These are phyloP conservation scores for Boloria selene DNA, from an alignment of 2,888 invertebrate genomes.

Conservation along the genomic window DNA sequence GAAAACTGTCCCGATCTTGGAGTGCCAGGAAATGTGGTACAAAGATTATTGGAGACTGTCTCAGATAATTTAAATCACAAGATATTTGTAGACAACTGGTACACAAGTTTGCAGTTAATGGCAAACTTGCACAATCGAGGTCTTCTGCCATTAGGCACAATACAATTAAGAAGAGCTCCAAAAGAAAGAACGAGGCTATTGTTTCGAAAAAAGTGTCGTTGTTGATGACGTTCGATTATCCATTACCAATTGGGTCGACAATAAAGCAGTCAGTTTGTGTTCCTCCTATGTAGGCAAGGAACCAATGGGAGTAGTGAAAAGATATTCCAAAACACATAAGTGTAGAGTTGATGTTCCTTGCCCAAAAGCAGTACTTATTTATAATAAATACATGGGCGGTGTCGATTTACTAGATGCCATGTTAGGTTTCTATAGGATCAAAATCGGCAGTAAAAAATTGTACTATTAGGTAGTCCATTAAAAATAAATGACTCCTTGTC, in stretches of 20 bases:
- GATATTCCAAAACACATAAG: slow-evolving; percentile 38
- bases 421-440: too few relatives aligned
- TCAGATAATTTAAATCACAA: slow-evolving; percentile 47
- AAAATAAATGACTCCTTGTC: too few relatives aligned
- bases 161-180: slow-evolving; percentile 29
- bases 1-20: slow-evolving; percentile 12
- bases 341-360: slow-evolving; percentile 38
- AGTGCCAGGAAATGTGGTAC: background rate
- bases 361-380: slow-evolving; percentile 41
- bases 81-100: slow-evolving; percentile 52
- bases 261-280: slow-evolving; percentile 42
- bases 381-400: slow-evolving; percentile 35
- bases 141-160: slow-evolving; percentile 37
- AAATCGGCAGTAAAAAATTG: too few relatives aligned
- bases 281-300: slow-evolving; percentile 44
- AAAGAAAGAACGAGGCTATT: slow-evolving; percentile 2
- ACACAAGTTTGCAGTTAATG: slow-evolving; percentile 41
- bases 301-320: slow-evolving; percentile 27
- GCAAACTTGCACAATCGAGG: slow-evolving; percentile 35
- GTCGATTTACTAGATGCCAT: slow-evolving; percentile 24
- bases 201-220: slow-evolving; percentile 30
- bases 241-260: slow-evolving; percentile 42
- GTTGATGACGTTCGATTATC: slow-evolving; percentile 31
- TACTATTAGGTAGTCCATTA: too few relatives aligned
- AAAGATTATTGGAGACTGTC: slow-evolving; percentile 41